Conservation (phyloP, 2,797 vertebrate genomes). For the Pelochelys cantorii region DNA sequence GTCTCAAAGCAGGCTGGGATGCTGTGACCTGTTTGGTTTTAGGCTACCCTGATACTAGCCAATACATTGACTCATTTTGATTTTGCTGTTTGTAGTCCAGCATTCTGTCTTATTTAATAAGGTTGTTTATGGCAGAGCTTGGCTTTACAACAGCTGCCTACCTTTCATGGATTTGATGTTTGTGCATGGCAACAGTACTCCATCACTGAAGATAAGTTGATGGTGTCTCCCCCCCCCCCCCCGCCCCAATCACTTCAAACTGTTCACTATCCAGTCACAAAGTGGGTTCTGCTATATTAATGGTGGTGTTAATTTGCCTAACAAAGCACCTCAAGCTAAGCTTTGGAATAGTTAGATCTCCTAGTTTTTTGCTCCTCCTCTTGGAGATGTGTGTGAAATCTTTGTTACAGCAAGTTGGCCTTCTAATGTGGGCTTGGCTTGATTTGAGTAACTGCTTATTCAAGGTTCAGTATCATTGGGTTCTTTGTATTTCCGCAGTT, state of each 20-base stretch:
- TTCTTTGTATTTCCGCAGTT: accelerated
- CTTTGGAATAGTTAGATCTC: not conserved
- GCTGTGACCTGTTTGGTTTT: accelerated
- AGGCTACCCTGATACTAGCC: not conserved
- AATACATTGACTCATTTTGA: not conserved
- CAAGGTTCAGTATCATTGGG: accelerated
- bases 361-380: not conserved
- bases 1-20: not conserved
- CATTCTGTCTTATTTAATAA: not conserved
- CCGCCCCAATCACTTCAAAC: not conserved
- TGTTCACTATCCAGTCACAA: not conserved
- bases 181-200: not conserved
- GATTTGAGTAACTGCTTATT: not conserved
- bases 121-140: not conserved
- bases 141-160: not conserved
- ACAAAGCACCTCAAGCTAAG: not conserved
- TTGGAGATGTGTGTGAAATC: not conserved
- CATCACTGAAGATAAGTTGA: not conserved
- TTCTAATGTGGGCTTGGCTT: accelerated
- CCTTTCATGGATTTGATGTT: not conserved
- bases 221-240: no score
- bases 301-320: not conserved
- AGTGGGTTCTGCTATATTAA: not conserved
- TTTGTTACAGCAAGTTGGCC: not conserved
- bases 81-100: no score